Percentiles rank a stretch among this genome's conserved stretches.
phyloP scores from a whole-genome alignment of 37 sponge, comb jelly and placozoan genomes.

The Chondrosia reniformis region DNA sequence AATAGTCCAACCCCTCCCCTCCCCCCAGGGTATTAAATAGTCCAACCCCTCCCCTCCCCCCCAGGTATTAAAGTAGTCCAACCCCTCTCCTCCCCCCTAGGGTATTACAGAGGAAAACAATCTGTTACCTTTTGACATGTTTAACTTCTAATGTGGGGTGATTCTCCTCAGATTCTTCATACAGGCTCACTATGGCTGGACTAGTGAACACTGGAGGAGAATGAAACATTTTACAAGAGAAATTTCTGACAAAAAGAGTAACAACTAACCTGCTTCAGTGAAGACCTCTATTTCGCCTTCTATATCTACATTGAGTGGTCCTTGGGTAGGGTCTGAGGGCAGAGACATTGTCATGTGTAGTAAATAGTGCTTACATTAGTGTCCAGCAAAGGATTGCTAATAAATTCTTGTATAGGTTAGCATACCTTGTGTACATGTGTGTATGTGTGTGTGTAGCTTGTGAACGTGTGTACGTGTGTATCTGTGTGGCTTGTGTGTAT shows the following conservation, averaged over 20 bases:
- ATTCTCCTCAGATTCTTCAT: slow-evolving; percentile 28
- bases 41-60: too few species aligned
- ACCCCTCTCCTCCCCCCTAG: too few species aligned
- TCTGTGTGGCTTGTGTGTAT: background rate
- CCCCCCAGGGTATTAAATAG: too few species aligned
- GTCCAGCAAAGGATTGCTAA: background rate
- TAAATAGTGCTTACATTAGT: too few species aligned
- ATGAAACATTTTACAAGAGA: background rate
- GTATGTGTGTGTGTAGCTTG: background rate
- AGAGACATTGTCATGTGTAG: background rate
- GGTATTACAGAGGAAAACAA: too few species aligned
- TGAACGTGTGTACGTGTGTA: background rate
- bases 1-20: too few species aligned
- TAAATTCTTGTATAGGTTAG: background rate
- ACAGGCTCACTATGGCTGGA: slow-evolving; percentile 19
- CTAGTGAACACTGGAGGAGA: slow-evolving; percentile 38
- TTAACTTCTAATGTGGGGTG: slow-evolving; percentile 62
- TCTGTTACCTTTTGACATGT: slow-evolving; percentile 75
- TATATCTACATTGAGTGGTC: slow-evolving; percentile 46
- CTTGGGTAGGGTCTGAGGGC: slow-evolving; percentile 9
- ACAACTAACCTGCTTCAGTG: slow-evolving; percentile 58
- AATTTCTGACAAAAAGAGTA: background rate
- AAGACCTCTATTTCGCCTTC: slow-evolving; percentile 80
- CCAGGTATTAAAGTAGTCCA: too few species aligned
- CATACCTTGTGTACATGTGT: too few species aligned